Conservation (phyloP, 2,113 vertebrate genomes). For the Ariopsis seemanni region DNA sequence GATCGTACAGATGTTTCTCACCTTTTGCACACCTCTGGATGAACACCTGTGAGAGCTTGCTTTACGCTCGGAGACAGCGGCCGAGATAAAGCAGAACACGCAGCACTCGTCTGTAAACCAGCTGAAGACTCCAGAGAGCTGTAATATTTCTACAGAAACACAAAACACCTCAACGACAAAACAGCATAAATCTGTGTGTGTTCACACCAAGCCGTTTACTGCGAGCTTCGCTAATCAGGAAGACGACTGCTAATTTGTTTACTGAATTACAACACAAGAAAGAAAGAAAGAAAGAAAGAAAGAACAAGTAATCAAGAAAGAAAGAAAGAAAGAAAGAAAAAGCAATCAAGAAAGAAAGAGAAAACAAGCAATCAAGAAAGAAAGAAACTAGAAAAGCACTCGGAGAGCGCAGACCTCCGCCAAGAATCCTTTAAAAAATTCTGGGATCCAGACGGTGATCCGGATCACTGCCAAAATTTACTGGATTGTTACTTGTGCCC, state of each 20-base stretch:
- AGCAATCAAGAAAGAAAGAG: neutral
- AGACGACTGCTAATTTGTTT: neutral
- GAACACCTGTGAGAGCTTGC: slow-evolving; percentile 67
- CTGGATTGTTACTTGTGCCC: no score
- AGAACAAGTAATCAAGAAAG: neutral
- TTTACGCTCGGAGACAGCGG: slow-evolving; percentile 44
- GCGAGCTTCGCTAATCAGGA: neutral
- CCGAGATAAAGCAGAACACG: slow-evolving; percentile 52
- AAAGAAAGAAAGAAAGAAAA: neutral
- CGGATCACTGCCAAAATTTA: no score
- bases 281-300: neutral
- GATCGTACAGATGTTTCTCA: neutral
- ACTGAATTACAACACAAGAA: neutral
- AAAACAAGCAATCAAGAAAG: neutral
- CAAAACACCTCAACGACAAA: neutral
- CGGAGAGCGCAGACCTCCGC: no score
- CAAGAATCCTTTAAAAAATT: no score
- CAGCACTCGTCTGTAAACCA: slow-evolving; percentile 68
- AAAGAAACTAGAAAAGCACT: no score
- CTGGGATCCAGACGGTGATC: no score
- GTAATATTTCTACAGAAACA: slow-evolving; percentile 62
- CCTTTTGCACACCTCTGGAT: slow-evolving; percentile 69
- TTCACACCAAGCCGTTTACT: neutral
- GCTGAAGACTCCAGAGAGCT: slow-evolving; percentile 63
- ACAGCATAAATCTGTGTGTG: neutral